phyloP scores from a whole-genome alignment of 2,888 invertebrate genomes.

The Callosobruchus maculatus region DNA sequence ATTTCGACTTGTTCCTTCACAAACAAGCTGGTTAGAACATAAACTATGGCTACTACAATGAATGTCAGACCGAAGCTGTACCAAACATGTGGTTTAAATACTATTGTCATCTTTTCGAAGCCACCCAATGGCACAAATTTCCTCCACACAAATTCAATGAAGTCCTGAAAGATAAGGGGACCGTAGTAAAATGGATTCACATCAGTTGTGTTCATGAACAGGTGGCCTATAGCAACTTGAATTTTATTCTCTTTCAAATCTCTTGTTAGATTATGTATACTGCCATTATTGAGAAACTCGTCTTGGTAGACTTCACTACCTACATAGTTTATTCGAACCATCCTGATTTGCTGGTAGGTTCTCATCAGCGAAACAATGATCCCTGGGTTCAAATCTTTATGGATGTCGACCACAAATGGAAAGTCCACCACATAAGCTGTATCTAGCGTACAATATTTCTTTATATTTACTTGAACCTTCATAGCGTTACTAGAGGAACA shows the following conservation, averaged over 20 bases:
- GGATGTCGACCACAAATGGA: conserved; percentile 9
- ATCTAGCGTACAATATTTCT: conserved; percentile 4
- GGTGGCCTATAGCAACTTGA: conserved; percentile 23
- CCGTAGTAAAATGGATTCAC: conserved; percentile 22
- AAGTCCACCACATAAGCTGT: conserved; percentile 3
- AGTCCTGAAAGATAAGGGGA: conserved; percentile 21
- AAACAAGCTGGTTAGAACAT: conserved; percentile 5
- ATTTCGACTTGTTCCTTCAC: background rate
- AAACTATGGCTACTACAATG: conserved; percentile 5
- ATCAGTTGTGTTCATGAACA: conserved; percentile 23
- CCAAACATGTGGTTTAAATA: conserved; percentile 21
- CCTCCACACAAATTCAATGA: conserved; percentile 9
- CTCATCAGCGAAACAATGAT: conserved; percentile 14
- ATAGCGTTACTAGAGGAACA: background rate
- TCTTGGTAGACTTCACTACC: conserved; percentile 8
- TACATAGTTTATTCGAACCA: conserved; percentile 5
- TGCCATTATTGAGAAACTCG: conserved; percentile 16
- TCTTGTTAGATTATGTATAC: conserved; percentile 5
- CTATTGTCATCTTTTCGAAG: conserved; percentile 19
- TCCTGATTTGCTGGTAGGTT: background rate
- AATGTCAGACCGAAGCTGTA: background rate
- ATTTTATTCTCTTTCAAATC: conserved; percentile 4
- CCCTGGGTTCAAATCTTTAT: conserved; percentile 9
- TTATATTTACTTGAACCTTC: background rate
- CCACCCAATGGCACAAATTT: conserved; percentile 16